phyloP scores from a whole-genome alignment of 2,888 invertebrate species.

The Lepidocyrtinus sp. region DNA sequence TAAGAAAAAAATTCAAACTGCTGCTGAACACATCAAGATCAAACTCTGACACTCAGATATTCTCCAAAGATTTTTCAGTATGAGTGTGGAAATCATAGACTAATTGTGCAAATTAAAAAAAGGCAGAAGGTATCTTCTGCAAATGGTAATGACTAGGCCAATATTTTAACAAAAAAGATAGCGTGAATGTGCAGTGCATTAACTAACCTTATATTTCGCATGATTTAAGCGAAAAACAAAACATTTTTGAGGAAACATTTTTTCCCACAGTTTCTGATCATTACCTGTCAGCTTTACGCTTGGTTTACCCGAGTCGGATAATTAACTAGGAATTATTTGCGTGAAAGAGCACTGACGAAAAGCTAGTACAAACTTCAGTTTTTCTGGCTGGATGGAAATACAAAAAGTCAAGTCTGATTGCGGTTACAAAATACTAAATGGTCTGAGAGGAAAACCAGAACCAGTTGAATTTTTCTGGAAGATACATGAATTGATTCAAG shows the following conservation, averaged over 20 bases:
- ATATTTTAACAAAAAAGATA: background rate
- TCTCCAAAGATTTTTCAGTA: background rate
- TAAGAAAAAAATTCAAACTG: background rate
- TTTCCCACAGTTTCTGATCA: background rate
- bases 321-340: slow-evolving; percentile 31
- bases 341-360: background rate
- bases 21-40: background rate
- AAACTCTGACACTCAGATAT: background rate
- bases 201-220: background rate
- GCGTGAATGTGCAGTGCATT: background rate
- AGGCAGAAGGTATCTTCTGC: too few relatives aligned
- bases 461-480: background rate
- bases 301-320: background rate
- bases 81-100: background rate
- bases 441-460: background rate
- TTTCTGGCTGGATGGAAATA: background rate
- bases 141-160: background rate
- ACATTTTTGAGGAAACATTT: background rate
- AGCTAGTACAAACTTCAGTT: background rate
- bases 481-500: too few relatives aligned
- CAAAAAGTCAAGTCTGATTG: background rate
- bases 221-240: background rate
- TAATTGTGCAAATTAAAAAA: too few relatives aligned
- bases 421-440: background rate
- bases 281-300: background rate